Base-by-base conservation (phyloP, 2,797 vertebrate species). In the Aeoliscus strigatus region DNA sequence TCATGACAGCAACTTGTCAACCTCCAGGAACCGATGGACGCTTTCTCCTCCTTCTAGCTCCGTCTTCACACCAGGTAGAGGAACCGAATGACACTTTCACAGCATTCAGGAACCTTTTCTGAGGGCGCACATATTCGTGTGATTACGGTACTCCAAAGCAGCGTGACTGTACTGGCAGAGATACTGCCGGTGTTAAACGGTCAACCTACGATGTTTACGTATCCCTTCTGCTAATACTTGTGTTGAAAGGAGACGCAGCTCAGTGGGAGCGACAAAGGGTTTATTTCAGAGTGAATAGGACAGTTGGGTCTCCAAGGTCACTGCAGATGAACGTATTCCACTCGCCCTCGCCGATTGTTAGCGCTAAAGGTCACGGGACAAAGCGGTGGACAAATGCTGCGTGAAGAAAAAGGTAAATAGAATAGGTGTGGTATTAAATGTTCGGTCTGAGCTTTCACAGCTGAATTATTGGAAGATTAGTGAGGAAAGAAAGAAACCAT, bases 381-480 rank as follows among this genome's bases (percentile, higher is more conserved):
- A 48, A 25, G 26, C 14, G 25, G 44, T 27, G 49, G 26, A 33
- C 14, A 47, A 64, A 66, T 29, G 25, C 39, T 39, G 29, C 9
- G 13, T 16, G 40, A 39, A 55, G 23, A 12, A 41, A 38, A 31
- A 32, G 27, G 25, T 47, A 3, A 66, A 32, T n/a, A n/a, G n/a
- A n/a, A 54, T 16, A 35, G 21, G 3, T n/a, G 10, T 34, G 14
- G n/a, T 25, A 36, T 1, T 66, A 13, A 65, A 61, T 30, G 14
- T 14, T 63, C 70, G 44, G 30, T 51, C 16, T 17, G 35, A 12
- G 13, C 18, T 37, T 39, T 25, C 39, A 32, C 13, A 27, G 17
- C 34, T 37, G 21, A 48, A 25, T 54, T 51, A 10, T 60, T 45
- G 54, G 8, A 54, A 51, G 11, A 57, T 58, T 14, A 50, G 21